phyloP scores from a whole-genome alignment of 1,140 invertebrate genomes.

The Drosophila rufa region DNA sequence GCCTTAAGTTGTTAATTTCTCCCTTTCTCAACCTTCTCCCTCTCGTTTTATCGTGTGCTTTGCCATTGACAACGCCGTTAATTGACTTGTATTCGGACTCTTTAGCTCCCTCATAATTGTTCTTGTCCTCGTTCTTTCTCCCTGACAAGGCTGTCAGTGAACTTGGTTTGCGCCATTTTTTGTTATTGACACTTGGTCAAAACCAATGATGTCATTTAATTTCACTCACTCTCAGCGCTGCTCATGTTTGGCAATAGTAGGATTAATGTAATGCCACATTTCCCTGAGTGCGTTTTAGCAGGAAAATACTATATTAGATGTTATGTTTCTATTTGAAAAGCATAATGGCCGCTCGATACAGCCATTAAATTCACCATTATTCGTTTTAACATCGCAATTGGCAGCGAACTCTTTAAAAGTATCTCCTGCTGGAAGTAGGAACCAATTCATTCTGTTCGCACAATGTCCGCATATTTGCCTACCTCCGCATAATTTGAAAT shows the following conservation, averaged over 20 bases:
- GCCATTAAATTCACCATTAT: neutral
- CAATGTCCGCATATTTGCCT: slow-evolving; percentile 66
- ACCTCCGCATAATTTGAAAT: slow-evolving; percentile 81
- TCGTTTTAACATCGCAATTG: neutral
- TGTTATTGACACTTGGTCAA: slow-evolving; percentile 69
- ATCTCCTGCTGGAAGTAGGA: slow-evolving; percentile 7
- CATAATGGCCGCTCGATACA: neutral
- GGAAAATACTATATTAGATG: no score
- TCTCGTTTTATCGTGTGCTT: slow-evolving; percentile 11
- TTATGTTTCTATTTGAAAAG: neutral
- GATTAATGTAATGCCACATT: neutral
- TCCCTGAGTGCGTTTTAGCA: neutral
- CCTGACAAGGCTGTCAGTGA: slow-evolving; percentile 62
- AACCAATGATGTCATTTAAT: slow-evolving; percentile 41
- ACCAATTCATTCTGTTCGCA: slow-evolving; percentile 31
- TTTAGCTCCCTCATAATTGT: slow-evolving; percentile 5
- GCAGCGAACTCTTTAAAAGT: slow-evolving; percentile 21
- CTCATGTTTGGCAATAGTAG: slow-evolving; percentile 11
- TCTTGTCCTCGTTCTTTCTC: slow-evolving; percentile 10
- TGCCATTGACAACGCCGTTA: slow-evolving; percentile 69
- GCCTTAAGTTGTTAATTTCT: slow-evolving; percentile 10
- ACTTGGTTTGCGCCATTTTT: slow-evolving; percentile 58
- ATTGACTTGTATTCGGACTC: slow-evolving; percentile 67
- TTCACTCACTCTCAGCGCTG: neutral
- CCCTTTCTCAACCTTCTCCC: neutral